Conservation (phyloP, 2,797 vertebrate species). For the Gymnopithys bicolor region DNA sequence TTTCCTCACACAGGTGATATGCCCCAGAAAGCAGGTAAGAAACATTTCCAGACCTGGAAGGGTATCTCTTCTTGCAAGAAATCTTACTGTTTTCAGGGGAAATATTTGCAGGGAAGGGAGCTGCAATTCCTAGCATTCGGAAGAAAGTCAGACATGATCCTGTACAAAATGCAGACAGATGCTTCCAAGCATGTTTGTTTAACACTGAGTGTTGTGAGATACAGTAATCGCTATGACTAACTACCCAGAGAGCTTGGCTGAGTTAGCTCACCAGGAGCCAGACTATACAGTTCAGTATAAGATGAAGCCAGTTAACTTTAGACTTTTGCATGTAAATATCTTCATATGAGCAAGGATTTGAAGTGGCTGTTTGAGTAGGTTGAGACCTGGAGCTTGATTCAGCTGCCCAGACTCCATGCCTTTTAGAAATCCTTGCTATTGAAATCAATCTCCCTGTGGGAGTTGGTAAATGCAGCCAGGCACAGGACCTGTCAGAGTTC, state of each 20-base stretch:
- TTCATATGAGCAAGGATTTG: not conserved
- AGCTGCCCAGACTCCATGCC: not conserved
- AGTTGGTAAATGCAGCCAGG: not conserved
- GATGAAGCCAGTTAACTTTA: not conserved
- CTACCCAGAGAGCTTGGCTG: not conserved
- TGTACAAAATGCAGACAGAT: not conserved
- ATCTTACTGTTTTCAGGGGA: not conserved
- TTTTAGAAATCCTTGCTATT: not conserved
- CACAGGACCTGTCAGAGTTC: not conserved
- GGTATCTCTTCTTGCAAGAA: not conserved
- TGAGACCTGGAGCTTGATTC: not conserved
- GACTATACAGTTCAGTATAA: not conserved
- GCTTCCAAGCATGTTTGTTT: not conserved
- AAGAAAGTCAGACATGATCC: not conserved
- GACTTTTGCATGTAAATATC: not conserved
- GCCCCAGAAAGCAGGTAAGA: not conserved
- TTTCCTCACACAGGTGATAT: not conserved
- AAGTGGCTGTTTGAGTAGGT: not conserved
- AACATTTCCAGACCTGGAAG: not conserved
- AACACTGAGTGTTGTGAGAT: not conserved
- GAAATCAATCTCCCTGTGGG: not conserved
- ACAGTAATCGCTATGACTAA: fast-evolving
- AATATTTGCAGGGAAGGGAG: not conserved
- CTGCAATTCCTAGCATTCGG: not conserved
- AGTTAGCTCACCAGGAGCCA: not conserved